These are phyloP conservation scores for Murina feae DNA, from an alignment of 2,113 vertebrate genomes.

Conservation along the genomic window DNA sequence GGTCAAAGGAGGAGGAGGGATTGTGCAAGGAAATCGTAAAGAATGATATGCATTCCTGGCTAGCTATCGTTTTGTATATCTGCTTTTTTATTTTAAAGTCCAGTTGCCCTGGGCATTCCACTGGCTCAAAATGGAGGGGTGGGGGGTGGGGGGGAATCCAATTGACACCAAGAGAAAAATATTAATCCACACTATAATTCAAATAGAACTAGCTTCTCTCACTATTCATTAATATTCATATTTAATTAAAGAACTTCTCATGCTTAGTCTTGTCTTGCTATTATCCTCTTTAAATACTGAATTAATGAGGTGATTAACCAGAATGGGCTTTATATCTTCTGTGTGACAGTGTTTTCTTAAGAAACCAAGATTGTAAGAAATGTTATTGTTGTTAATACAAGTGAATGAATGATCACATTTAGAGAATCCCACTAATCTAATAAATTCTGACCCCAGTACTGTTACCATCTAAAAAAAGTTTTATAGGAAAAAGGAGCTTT, in stretches of 20 bases:
- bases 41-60: background rate
- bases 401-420: background rate
- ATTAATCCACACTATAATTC: background rate
- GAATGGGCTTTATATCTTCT: background rate
- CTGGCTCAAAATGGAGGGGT: background rate
- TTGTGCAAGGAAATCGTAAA: accelerated
- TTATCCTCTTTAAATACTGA: background rate
- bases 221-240: slow-evolving; percentile 21
- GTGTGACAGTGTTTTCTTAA: background rate
- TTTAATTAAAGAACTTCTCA: slow-evolving; percentile 21
- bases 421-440: background rate
- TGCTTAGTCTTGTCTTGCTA: background rate
- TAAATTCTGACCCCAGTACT: background rate
- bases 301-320: slow-evolving; percentile 48
- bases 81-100: background rate
- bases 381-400: background rate
- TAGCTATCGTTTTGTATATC: background rate
- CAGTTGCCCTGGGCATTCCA: background rate
- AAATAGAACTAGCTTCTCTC: background rate
- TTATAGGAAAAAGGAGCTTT: background rate
- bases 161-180: background rate
- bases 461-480: background rate
- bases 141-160: too few relatives aligned
- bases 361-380: slow-evolving; percentile 13
- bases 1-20: background rate